These are phyloP conservation scores for Campoletis sonorensis DNA, from an alignment of 1,140 invertebrate species.

Conservation along the genomic window DNA sequence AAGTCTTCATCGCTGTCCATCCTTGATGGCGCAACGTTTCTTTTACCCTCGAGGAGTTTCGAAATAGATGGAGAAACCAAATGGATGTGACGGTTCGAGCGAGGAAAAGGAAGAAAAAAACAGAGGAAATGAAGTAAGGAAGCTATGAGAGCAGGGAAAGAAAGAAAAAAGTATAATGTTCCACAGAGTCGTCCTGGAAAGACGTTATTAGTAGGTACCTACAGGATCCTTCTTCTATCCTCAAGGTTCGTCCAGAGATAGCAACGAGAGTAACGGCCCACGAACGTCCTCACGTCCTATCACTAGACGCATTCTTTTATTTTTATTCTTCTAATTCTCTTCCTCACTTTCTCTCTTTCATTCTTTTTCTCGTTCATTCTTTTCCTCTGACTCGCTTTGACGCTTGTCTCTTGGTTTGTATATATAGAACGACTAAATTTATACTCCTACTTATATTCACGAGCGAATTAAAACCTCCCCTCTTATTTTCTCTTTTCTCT, in stretches of 20 bases:
- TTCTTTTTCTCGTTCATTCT: not conserved
- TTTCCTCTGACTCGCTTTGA: not conserved
- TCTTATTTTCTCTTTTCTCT: not conserved
- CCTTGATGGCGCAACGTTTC: conserved; percentile 1
- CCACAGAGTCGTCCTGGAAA: conserved; percentile 35
- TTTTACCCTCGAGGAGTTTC: conserved; percentile 37
- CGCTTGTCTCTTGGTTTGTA: conserved; percentile 23
- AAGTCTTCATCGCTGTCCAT: conserved; percentile 12
- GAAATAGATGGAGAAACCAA: conserved; percentile 41
- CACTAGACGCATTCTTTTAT: conserved; percentile 33
- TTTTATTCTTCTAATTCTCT: conserved; percentile 3
- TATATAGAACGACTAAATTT: conserved; percentile 22
- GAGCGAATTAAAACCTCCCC: conserved; percentile 38
- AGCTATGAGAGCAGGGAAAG: conserved; percentile 9
- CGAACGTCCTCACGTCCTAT: conserved; percentile 17
- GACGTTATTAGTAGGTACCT: conserved; percentile 42
- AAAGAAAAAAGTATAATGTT: conserved; percentile 35
- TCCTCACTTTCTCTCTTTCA: conserved; percentile 7
- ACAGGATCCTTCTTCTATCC: conserved; percentile 8
- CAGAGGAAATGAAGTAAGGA: not conserved
- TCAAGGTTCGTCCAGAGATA: conserved; percentile 20
- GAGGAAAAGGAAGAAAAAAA: not conserved
- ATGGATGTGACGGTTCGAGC: conserved; percentile 37
- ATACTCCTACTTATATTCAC: conserved; percentile 36
- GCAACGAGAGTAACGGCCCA: conserved; percentile 39